Percentiles rank a stretch among this genome's conserved stretches.
Conservation (phyloP, 2,113 vertebrate genomes). For the Hyperoodon ampullatus region DNA sequence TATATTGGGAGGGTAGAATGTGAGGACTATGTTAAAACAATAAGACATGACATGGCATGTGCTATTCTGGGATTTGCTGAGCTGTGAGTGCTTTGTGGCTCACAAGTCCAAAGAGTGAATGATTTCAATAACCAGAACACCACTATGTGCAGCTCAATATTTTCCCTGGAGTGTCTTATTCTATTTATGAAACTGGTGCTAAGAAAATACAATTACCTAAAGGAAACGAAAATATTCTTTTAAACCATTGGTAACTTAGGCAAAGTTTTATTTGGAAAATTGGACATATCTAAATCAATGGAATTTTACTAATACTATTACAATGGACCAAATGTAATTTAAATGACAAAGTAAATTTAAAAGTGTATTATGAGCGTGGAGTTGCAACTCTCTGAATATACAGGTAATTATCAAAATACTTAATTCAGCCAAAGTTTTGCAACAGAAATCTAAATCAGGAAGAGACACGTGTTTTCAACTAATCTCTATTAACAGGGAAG, state of each 20-base stretch:
- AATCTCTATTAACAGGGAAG: slow-evolving; percentile 61
- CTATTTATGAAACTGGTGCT: slow-evolving; percentile 80
- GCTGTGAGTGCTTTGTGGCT: slow-evolving; percentile 76
- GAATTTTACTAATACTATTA: slow-evolving; percentile 46
- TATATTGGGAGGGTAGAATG: slow-evolving; percentile 1
- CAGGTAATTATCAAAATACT: neutral
- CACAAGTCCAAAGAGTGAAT: slow-evolving; percentile 79
- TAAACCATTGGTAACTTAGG: slow-evolving; percentile 30
- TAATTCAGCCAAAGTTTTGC: slow-evolving; percentile 17
- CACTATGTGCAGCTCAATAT: slow-evolving; percentile 73
- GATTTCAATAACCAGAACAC: slow-evolving; percentile 82
- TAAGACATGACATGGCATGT: slow-evolving; percentile 77
- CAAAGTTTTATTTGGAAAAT: slow-evolving; percentile 52
- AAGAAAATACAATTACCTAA: slow-evolving; percentile 56
- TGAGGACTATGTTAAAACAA: slow-evolving; percentile 49
- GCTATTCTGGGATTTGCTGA: slow-evolving; percentile 71
- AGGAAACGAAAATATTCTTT: slow-evolving; percentile 46
- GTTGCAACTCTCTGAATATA: slow-evolving; percentile 66
- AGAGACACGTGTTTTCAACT: slow-evolving; percentile 63
- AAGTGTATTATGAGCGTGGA: neutral
- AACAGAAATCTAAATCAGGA: slow-evolving; percentile 66
- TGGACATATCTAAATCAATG: neutral
- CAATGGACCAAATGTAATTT: neutral
- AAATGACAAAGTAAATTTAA: neutral
- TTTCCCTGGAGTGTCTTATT: slow-evolving; percentile 77